Evolutionary conservation across 35 echinoderm and acorn worm genomes (phyloP).

Genomic region (Heliocidaris tuberculata): DNA sequence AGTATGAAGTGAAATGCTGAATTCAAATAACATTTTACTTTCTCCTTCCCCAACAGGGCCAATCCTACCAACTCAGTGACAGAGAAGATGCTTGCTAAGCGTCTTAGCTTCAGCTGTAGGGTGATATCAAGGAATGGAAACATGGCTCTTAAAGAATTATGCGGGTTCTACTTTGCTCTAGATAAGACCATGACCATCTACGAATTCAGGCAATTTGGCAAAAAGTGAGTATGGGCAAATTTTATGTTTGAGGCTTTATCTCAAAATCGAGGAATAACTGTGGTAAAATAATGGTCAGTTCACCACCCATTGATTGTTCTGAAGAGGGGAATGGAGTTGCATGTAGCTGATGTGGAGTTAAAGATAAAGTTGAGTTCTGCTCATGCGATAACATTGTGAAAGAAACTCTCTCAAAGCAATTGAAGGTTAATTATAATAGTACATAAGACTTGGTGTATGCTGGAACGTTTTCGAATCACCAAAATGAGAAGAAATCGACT

Average conservation of each 20-base stretch:
- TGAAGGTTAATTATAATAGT: too few relatives aligned
- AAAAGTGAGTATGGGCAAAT: conserved; percentile 68
- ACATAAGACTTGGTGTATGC: background rate
- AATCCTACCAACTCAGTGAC: conserved; percentile 74
- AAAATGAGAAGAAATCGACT: background rate
- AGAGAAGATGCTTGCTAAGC: conserved; percentile 82
- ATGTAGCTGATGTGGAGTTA: too few relatives aligned
- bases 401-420: too few relatives aligned
- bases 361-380: too few relatives aligned
- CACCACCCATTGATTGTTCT: background rate
- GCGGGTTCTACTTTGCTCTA: conserved; percentile 92
- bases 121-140: conserved; percentile 72
- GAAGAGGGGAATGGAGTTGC: background rate
- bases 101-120: conserved; percentile 75
- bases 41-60: conserved; percentile 51
- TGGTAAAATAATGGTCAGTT: background rate
- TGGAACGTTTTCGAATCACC: background rate
- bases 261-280: background rate
- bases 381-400: too few relatives aligned
- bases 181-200: conserved; percentile 97
- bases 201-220: conserved; percentile 96
- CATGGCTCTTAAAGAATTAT: conserved; percentile 80
- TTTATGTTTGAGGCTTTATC: too few relatives aligned
- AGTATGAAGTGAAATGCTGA: too few relatives aligned
- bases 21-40: too few relatives aligned